Evolutionary conservation across 2,888 invertebrate genomes (phyloP).

Genomic region (Lepetodrilus schrolli): DNA sequence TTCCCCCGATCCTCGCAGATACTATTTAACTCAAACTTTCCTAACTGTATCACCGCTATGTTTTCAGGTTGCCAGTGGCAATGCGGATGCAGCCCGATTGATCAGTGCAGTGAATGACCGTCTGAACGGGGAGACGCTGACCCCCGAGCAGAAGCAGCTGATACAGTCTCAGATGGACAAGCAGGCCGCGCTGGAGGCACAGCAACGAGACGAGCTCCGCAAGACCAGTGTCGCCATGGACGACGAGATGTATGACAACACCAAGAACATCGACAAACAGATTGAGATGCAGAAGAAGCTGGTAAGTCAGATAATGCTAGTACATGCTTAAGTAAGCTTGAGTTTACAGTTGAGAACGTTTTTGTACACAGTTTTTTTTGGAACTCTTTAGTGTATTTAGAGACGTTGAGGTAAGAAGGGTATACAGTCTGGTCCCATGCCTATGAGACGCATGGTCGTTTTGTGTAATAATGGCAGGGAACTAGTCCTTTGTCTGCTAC

Average conservation of each 20-base stretch:
- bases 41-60: no score
- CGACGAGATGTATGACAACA: slow-evolving; percentile 53
- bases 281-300: slow-evolving; percentile 67
- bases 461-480: no score
- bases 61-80: slow-evolving; percentile 66
- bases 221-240: slow-evolving; percentile 46
- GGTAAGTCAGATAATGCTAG: slow-evolving; percentile 51
- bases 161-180: slow-evolving; percentile 57
- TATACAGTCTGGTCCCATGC: neutral
- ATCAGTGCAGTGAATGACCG: slow-evolving; percentile 63
- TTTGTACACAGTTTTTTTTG: neutral
- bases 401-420: no score
- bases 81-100: slow-evolving; percentile 65
- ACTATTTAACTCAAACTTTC: no score
- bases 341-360: neutral
- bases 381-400: neutral
- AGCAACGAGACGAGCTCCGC: slow-evolving; percentile 56
- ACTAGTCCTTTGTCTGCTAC: no score
- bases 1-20: no score
- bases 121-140: slow-evolving; percentile 54
- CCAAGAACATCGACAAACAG: slow-evolving; percentile 53
- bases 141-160: slow-evolving; percentile 56
- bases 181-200: slow-evolving; percentile 58
- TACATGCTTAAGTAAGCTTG: neutral
- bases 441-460: no score